These are phyloP conservation scores for Lasioglossum albipes DNA, from an alignment of 1,140 invertebrate genomes.

Conservation along the genomic window DNA sequence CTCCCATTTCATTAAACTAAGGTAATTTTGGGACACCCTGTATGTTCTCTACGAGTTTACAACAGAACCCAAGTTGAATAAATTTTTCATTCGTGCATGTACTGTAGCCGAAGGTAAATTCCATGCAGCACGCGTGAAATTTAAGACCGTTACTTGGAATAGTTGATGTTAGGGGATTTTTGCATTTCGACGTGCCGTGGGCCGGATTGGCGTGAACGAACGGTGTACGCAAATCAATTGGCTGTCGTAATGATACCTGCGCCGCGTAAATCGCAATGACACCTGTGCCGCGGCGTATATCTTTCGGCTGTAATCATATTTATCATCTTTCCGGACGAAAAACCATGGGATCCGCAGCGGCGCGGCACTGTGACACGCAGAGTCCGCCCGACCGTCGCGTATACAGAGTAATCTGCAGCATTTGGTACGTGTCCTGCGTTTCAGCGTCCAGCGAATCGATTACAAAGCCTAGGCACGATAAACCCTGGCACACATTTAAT, in stretches of 20 bases:
- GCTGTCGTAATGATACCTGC: too few species aligned
- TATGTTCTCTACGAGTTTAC: too few species aligned
- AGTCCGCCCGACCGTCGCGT: background rate
- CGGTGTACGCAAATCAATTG: background rate
- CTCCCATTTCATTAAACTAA: too few species aligned
- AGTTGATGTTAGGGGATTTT: background rate
- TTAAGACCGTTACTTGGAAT: too few species aligned
- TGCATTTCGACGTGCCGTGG: background rate
- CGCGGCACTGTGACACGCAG: background rate
- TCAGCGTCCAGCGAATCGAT: background rate
- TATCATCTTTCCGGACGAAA: background rate
- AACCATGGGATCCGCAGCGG: background rate
- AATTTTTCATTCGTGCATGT: too few species aligned
- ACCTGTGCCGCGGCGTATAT: slow-evolving; percentile 1
- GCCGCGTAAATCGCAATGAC: background rate
- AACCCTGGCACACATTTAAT: background rate
- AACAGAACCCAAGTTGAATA: too few species aligned
- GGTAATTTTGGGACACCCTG: too few species aligned
- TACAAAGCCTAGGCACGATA: background rate
- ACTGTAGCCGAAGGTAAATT: too few species aligned
- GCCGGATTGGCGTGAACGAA: background rate
- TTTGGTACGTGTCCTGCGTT: background rate
- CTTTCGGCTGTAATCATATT: slow-evolving; percentile 4
- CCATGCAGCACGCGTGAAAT: too few species aligned
- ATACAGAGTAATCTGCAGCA: background rate